These are phyloP conservation scores for Salminus brasiliensis DNA, from an alignment of 2,113 vertebrate species.

Conservation along the genomic window DNA sequence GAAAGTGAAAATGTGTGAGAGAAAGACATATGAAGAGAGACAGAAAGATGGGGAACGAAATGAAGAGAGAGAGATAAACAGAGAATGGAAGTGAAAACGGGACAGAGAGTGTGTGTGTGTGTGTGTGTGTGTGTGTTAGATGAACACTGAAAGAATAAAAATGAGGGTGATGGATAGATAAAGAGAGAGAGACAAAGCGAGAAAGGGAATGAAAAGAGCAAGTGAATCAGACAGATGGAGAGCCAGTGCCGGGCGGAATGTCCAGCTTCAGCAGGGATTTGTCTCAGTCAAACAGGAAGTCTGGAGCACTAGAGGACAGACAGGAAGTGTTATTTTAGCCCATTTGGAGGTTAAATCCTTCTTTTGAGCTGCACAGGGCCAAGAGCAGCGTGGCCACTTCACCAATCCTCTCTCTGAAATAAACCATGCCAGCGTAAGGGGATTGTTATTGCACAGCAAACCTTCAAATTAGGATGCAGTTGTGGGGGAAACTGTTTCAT, in stretches of 20 bases:
- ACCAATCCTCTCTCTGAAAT: constrained; percentile 42
- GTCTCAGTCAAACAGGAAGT: constrained; percentile 74
- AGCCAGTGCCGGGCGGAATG: constrained; percentile 60
- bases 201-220: constrained; percentile 34
- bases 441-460: constrained; percentile 43
- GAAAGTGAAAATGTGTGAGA: no score
- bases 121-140: no score
- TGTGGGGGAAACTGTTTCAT: constrained; percentile 46
- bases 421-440: constrained; percentile 24
- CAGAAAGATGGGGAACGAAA: background rate
- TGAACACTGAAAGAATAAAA: constrained; percentile 1
- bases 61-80: constrained; percentile 43
- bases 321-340: constrained; percentile 72
- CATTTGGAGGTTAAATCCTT: constrained; percentile 69
- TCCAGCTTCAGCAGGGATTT: constrained; percentile 73
- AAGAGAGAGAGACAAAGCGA: constrained; percentile 50
- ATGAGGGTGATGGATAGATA: background rate
- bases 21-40: constrained; percentile 23
- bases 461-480: constrained; percentile 39
- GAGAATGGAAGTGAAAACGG: constrained; percentile 44
- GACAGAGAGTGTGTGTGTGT: no score
- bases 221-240: constrained; percentile 21
- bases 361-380: constrained; percentile 62
- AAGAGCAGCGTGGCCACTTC: constrained; percentile 49
- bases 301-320: constrained; percentile 67